A percentile compares a stretch with the other conserved stretches of the same genome.
These are phyloP conservation scores for Tinamus major DNA, from an alignment of 2,797 vertebrate species.

Conservation along the genomic window DNA sequence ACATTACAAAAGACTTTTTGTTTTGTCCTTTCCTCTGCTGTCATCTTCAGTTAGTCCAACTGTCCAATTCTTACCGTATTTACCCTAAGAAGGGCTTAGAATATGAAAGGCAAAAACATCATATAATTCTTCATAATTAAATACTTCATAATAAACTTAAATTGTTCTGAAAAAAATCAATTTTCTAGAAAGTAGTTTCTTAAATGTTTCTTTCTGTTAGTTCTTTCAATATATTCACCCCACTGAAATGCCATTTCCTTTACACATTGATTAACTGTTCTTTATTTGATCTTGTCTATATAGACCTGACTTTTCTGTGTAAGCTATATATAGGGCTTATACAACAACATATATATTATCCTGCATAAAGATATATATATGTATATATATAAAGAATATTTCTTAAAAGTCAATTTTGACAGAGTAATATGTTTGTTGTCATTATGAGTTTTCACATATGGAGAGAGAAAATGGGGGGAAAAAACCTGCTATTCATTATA, in stretches of 20 bases:
- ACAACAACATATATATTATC: accelerated
- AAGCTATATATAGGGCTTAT: not conserved
- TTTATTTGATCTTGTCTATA: not conserved
- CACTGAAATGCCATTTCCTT: not conserved
- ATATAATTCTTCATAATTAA: slow-evolving; percentile 39
- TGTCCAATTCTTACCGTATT: slow-evolving; percentile 68
- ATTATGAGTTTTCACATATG: not conserved
- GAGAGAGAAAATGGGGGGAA: not conserved
- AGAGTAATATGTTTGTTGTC: not conserved
- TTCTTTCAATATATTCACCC: not conserved
- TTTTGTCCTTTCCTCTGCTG: slow-evolving; percentile 67
- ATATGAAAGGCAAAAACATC: slow-evolving; percentile 55
- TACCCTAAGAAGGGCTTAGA: slow-evolving; percentile 59
- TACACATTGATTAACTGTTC: not conserved
- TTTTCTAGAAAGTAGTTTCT: not conserved
- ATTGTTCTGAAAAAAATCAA: not conserved
- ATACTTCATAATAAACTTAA: slow-evolving; percentile 18
- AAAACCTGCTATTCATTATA: not conserved
- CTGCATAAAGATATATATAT: not conserved
- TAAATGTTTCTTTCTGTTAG: not conserved
- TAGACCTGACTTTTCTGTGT: not conserved
- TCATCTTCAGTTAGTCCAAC: slow-evolving; percentile 73
- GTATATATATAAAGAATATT: not conserved
- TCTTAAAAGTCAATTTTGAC: not conserved
- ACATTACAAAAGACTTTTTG: slow-evolving; percentile 76